A percentile compares a stretch with the other conserved stretches of the same genome.
phyloP scores from a whole-genome alignment of 2,888 invertebrate species.

The Acleris literana region DNA sequence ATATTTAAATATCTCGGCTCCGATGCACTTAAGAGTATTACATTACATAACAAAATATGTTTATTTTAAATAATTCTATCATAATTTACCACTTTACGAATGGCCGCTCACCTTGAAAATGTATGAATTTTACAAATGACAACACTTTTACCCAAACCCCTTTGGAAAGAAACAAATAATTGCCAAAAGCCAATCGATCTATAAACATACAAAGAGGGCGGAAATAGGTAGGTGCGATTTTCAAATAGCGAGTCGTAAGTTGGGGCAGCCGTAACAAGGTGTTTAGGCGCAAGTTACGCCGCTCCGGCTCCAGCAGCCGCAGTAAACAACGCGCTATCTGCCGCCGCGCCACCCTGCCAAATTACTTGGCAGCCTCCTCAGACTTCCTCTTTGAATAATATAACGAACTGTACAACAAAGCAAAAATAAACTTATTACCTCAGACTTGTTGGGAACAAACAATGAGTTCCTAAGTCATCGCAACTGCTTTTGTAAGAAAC shows the following conservation, averaged over 20 bases:
- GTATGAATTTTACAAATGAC: too few relatives aligned
- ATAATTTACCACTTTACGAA: too few relatives aligned
- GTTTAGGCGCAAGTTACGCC: constrained; percentile 75
- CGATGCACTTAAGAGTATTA: too few relatives aligned
- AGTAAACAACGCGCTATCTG: constrained; percentile 77
- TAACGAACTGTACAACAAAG: constrained; percentile 70
- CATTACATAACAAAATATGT: too few relatives aligned
- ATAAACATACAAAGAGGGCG: neutral
- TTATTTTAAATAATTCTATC: too few relatives aligned
- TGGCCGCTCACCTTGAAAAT: too few relatives aligned
- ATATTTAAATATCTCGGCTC: too few relatives aligned
- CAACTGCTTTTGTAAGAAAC: neutral
- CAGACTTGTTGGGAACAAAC: constrained; percentile 41
- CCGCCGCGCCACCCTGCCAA: constrained; percentile 70
- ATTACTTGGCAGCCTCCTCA: constrained; percentile 79
- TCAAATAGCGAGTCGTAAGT: constrained; percentile 9
- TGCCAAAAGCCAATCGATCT: neutral
- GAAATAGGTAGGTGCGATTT: constrained; percentile 2
- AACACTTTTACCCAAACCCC: too few relatives aligned
- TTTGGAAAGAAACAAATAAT: neutral
- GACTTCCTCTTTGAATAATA: constrained; percentile 79
- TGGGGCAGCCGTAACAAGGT: constrained; percentile 62
- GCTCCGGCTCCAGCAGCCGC: constrained; percentile 65
- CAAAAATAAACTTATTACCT: constrained; percentile 61
- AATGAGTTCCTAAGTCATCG: constrained; percentile 17